Conservation (phyloP, 2,888 invertebrate species). For the Perizoma affinitatum region DNA sequence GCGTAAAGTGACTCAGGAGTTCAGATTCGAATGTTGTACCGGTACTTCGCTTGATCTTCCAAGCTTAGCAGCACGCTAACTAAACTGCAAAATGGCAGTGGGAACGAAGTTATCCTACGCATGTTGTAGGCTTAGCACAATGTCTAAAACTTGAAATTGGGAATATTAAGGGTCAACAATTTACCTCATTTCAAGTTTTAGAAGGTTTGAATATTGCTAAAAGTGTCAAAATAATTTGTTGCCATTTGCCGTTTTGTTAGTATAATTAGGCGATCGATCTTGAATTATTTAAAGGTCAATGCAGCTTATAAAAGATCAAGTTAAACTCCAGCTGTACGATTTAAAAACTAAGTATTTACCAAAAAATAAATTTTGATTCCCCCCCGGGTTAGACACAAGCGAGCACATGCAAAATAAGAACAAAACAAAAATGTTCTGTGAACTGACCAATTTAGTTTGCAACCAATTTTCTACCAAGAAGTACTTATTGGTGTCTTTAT, state of each 20-base stretch:
- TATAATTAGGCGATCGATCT: no score
- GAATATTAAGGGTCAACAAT: no score
- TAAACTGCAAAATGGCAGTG: no score
- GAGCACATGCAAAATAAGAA: constrained; percentile 53
- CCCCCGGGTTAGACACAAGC: constrained; percentile 48
- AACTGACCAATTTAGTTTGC: not conserved
- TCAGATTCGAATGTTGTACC: constrained; percentile 41
- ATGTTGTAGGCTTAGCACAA: no score
- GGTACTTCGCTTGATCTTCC: constrained; percentile 46
- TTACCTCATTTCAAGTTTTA: no score
- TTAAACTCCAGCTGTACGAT: constrained; percentile 32
- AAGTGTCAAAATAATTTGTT: no score
- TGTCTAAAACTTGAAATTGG: no score
- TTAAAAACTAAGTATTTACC: constrained; percentile 16
- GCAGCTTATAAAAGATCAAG: constrained; percentile 36
- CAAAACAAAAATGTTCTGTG: constrained; percentile 14
- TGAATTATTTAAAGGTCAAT: no score
- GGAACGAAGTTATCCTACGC: no score
- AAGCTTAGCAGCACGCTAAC: constrained; percentile 2
- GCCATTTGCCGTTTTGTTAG: no score
- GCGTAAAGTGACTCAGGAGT: constrained; percentile 63
- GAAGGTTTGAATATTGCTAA: no score
- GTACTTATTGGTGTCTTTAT: not conserved
- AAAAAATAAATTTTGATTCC: constrained; percentile 30
- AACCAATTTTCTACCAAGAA: not conserved